Base-by-base conservation (phyloP, 92 coral and sea anemone species). In the Epizoanthus rinbou region DNA sequence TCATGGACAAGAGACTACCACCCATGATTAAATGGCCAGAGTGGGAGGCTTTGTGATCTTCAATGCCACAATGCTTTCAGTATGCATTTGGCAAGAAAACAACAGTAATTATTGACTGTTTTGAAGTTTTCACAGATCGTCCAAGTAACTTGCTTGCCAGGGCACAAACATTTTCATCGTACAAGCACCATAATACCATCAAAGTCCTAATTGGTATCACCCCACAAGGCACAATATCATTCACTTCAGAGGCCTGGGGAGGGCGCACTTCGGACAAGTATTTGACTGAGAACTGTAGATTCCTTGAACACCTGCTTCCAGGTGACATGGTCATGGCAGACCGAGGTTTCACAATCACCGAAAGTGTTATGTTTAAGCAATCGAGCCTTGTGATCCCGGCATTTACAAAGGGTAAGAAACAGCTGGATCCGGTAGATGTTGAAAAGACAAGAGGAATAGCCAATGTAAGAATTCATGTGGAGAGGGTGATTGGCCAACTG, bases 301-400 rank as follows among this genome's bases (percentile, higher is more conserved):
- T 89, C 57, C 84, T 89, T 1, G 76, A 85, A 39, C 63, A 86
- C 19, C 69, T 89, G 60, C 17, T 86, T 45, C 92, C 92, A 28
- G 92, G 92, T 39, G 92, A 89, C 70, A 37, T 86, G 83, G 87
- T 89, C 41, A 76, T 89, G 86, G 92, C 92, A 57, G 92, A 86
- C 84, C 73, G 88, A 24, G 88, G 92, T 31, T 89, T 89, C 60
- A 86, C 84, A 8, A 35, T 85, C 41, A 21, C 66, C 64, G 73
- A 85, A 54, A 57, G 78, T 76, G 84, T 85, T 67, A 83, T 64
- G 25, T 76, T 85, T 31, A 85, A 65, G 66, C 79, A 78, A 64
- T 83, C 79, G 33, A 76, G 76, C 56, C 59, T 85, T 11, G 70
- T 76, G 60, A 85, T 85, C 19, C 72, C 88, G 57, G 84, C 84